Evolutionary conservation across 2,888 invertebrate genomes (phyloP).

Genomic region (Fissipunctia ypsillon): DNA sequence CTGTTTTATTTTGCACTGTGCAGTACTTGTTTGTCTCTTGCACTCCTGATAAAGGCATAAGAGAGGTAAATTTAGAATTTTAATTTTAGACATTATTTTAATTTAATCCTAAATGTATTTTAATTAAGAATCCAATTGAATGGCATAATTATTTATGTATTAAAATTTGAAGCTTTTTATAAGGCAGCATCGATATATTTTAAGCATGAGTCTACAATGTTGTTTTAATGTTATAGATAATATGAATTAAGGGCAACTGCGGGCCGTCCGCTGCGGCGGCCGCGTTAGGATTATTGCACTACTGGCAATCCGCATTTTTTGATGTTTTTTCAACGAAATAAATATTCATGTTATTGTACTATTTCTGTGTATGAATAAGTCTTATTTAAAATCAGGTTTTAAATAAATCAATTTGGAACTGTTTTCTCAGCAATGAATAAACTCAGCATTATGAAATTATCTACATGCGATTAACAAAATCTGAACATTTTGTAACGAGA

Average conservation of each 20-base stretch:
- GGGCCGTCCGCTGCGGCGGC: slow-evolving; percentile 62
- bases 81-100: slow-evolving; percentile 83
- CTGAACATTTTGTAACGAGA: slow-evolving; percentile 83
- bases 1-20: slow-evolving; percentile 30
- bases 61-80: slow-evolving; percentile 82
- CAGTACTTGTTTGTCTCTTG: slow-evolving; percentile 70
- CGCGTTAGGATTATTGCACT: slow-evolving; percentile 78
- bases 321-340: slow-evolving; percentile 89
- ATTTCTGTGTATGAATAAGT: slow-evolving; percentile 86
- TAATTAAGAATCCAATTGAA: slow-evolving; percentile 86
- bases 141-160: slow-evolving; percentile 81
- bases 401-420: slow-evolving; percentile 89
- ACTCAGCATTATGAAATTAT: slow-evolving; percentile 88
- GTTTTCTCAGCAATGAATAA: slow-evolving; percentile 86
- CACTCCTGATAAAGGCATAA: slow-evolving; percentile 79
- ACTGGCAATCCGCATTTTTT: slow-evolving; percentile 86
- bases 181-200: slow-evolving; percentile 83
- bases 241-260: slow-evolving; percentile 86
- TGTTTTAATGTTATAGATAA: slow-evolving; percentile 78
- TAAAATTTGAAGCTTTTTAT: slow-evolving; percentile 83
- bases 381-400: slow-evolving; percentile 89
- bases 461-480: slow-evolving; percentile 79
- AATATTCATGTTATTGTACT: slow-evolving; percentile 87
- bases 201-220: slow-evolving; percentile 79
- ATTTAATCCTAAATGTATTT: slow-evolving; percentile 83